These are phyloP conservation scores for Margaritifera margaritifera DNA, from an alignment of 2,888 invertebrate genomes.

Conservation along the genomic window DNA sequence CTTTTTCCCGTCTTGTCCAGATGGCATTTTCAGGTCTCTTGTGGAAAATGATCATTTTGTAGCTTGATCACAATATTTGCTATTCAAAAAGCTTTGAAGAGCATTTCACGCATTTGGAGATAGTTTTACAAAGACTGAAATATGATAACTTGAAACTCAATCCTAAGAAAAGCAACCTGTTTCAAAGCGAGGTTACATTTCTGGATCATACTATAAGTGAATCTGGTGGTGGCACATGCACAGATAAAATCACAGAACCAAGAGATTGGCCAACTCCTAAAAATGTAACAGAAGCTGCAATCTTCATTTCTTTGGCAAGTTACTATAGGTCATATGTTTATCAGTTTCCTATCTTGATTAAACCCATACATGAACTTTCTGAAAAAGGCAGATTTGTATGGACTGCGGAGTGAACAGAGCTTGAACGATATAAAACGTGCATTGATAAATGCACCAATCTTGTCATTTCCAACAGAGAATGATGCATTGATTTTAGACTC, in stretches of 20 bases:
- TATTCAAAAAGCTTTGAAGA: constrained; percentile 21
- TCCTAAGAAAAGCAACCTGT: constrained; percentile 9
- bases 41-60: constrained; percentile 20
- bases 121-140: constrained; percentile 22
- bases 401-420: constrained; percentile 22
- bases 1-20: constrained; percentile 27
- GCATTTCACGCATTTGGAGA: constrained; percentile 15
- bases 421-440: constrained; percentile 24
- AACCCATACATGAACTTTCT: constrained; percentile 19
- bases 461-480: constrained; percentile 28
- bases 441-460: constrained; percentile 23
- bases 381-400: constrained; percentile 10
- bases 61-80: constrained; percentile 28
- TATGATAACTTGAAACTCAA: constrained; percentile 16
- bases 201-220: constrained; percentile 15
- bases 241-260: constrained; percentile 14
- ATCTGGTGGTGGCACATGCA: constrained; percentile 13
- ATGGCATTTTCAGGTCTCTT: constrained; percentile 14
- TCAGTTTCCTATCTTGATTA: constrained; percentile 11
- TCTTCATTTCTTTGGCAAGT: constrained; percentile 17
- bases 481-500: constrained; percentile 14
- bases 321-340: constrained; percentile 23
- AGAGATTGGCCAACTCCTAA: constrained; percentile 22
- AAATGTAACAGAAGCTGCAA: constrained; percentile 16
- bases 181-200: constrained; percentile 15